These are phyloP conservation scores for Harlomillsia oculata DNA, from an alignment of 1,140 invertebrate species.

Conservation along the genomic window DNA sequence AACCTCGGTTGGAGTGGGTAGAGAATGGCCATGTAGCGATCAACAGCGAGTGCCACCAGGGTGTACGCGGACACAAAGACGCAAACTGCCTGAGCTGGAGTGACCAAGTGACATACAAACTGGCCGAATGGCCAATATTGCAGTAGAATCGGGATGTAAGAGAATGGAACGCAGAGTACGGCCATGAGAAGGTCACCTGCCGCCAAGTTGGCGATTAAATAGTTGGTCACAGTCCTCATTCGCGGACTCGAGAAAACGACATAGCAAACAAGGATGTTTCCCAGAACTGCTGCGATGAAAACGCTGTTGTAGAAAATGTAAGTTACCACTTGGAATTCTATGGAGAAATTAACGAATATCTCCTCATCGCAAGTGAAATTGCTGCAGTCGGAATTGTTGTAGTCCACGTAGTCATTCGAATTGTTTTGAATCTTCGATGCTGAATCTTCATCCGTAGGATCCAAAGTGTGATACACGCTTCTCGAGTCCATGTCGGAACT, in stretches of 20 bases:
- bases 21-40: constrained; percentile 79
- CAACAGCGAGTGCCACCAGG: constrained; percentile 71
- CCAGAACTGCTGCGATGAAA: constrained; percentile 61
- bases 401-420: no score
- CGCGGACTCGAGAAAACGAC: constrained; percentile 63
- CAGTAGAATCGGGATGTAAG: constrained; percentile 63
- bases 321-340: constrained; percentile 51
- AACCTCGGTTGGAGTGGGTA: constrained; percentile 71
- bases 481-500: no score
- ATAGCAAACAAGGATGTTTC: constrained; percentile 72
- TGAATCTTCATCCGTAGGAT: no score
- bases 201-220: constrained; percentile 73
- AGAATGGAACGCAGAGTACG: constrained; percentile 73
- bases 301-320: constrained; percentile 64
- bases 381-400: no score
- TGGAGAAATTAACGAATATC: constrained; percentile 16
- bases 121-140: constrained; percentile 75
- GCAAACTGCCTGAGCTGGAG: constrained; percentile 49
- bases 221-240: constrained; percentile 80
- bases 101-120: constrained; percentile 63
- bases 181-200: constrained; percentile 79
- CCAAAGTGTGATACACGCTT: no score
- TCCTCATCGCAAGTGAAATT: neutral
- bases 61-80: constrained; percentile 55
- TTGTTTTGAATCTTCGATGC: no score